These are phyloP conservation scores for Alitta virens DNA, from an alignment of 2,888 invertebrate species.

Conservation along the genomic window DNA sequence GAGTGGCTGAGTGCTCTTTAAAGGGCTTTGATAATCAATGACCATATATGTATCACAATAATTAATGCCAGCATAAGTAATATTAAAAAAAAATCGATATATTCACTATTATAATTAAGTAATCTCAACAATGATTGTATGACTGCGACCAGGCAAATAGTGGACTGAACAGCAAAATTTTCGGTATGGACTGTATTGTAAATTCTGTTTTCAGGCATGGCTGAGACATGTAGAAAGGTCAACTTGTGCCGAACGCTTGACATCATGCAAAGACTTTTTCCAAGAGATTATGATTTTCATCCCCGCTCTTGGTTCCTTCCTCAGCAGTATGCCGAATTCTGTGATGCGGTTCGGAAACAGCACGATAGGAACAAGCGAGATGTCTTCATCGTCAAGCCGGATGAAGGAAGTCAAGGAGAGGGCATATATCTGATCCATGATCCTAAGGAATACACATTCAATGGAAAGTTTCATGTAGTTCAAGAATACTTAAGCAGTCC, in stretches of 20 bases:
- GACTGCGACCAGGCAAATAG: no score
- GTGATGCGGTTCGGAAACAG: constrained; percentile 26
- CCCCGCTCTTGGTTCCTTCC: constrained; percentile 60
- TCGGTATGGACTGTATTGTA: no score
- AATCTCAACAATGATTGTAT: no score
- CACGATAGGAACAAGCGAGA: not conserved
- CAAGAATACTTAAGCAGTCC: constrained; percentile 59
- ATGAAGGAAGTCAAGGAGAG: constrained; percentile 60
- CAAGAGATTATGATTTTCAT: constrained; percentile 59
- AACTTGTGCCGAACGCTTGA: constrained; percentile 57
- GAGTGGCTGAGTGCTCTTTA: no score
- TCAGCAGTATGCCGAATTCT: constrained; percentile 54
- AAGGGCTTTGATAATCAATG: no score
- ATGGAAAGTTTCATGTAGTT: constrained; percentile 38
- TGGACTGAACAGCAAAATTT: no score
- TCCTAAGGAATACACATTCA: constrained; percentile 48
- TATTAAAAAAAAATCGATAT: no score
- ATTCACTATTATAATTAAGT: no score
- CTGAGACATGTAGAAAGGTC: constrained; percentile 58
- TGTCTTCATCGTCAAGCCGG: constrained; percentile 60
- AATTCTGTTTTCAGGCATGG: constrained; percentile 54
- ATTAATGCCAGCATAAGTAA: no score
- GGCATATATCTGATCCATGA: constrained; percentile 59
- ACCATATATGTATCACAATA: no score
- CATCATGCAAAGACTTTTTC: constrained; percentile 58